A percentile compares a stretch with the other conserved stretches of the same genome.
Conservation (phyloP, 2,888 invertebrate species). For the Caradrina kadenii region DNA sequence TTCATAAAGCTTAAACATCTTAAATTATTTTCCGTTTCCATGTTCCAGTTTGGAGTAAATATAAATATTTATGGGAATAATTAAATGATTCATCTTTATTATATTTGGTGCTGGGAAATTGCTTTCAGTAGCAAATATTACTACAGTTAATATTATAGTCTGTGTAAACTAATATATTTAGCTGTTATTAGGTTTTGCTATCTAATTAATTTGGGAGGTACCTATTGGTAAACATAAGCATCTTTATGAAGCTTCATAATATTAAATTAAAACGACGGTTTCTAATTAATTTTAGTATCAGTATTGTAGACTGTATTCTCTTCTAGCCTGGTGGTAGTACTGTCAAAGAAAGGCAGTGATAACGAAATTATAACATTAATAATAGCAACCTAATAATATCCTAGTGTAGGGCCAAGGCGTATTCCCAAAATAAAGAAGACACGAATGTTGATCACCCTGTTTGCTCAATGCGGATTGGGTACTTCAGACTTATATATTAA, state of each 20-base stretch:
- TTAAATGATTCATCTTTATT: conserved; percentile 28
- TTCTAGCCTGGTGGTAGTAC: too few species aligned
- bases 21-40: conserved; percentile 9
- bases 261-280: conserved; percentile 18
- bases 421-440: too few species aligned
- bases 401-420: too few species aligned
- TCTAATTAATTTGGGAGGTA: conserved; percentile 42
- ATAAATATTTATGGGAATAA: conserved; percentile 19
- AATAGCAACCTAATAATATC: too few species aligned
- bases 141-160: conserved; percentile 30
- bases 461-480: too few species aligned
- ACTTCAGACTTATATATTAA: too few species aligned
- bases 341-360: neutral
- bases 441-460: too few species aligned
- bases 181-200: conserved; percentile 35
- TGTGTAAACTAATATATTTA: conserved; percentile 50
- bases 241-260: conserved; percentile 5
- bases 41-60: conserved; percentile 25
- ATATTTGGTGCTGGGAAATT: conserved; percentile 26
- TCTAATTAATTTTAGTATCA: neutral
- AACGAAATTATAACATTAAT: neutral
- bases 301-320: neutral
- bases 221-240: conserved; percentile 23
- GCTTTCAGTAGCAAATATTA: conserved; percentile 40
- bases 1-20: conserved; percentile 12